Evolutionary conservation across 2,797 vertebrate species (phyloP), one percentile per base, ranked within the genome.

Genomic region (Lemur catta): DNA sequence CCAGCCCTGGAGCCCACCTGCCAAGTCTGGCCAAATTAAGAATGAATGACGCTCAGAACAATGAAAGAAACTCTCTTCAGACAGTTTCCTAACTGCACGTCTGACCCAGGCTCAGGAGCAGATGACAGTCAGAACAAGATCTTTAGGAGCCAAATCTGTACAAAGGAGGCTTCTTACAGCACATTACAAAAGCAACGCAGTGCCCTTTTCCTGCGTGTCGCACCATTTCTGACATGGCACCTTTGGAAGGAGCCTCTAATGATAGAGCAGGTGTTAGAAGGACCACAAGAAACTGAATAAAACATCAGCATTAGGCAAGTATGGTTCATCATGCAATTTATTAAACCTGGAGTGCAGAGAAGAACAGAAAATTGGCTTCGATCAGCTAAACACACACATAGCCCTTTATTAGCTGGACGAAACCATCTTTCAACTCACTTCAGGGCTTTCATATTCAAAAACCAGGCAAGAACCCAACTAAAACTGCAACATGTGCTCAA

Each of bases 241-340:
- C 65, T 96, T 85, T 81, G 43, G 59, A 92, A 93, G 95, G 11
- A 20, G 20, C 48, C 65, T 92, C 95, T 91, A 22, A 69, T 67
- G 79, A 84, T n/a, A 89, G 3, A 91, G 35, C 26, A 12, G 33
- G 30, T 87, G 57, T 78, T 85, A 63, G 72, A 87, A 55, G 33
- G 57, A 92, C 57, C 69, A 94, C 93, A 89, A 96, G 69, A 98
- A 97, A 97, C 92, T 4, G 74, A 95, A 95, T 97, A 96, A 97
- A 97, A 96, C 41, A 95, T 96, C 82, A 96, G 89, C 9, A n/a
- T 78, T 67, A 63, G 52, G 69, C 48, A 78, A 93, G 35, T 4
- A n/a, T 50, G 41, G 55, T 63, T 89, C 41, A 15, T 89, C 88
- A 30, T 94, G 79, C 74, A 96, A 95, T 97, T 93, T 95, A 94